Conservation (phyloP, 1,140 invertebrate species). For the Coptotermes formosanus region DNA sequence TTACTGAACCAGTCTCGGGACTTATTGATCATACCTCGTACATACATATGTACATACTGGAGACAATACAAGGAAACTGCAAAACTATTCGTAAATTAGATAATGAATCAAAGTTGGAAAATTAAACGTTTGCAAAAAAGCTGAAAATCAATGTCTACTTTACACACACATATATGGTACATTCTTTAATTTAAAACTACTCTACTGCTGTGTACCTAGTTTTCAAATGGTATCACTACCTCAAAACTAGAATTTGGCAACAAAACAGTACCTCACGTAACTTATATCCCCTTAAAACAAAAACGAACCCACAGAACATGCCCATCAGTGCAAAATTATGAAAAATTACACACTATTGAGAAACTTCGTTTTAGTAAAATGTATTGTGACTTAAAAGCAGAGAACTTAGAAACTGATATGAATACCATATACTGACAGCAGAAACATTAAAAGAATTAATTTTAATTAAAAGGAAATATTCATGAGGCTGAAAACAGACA, state of each 20-base stretch:
- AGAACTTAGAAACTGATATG: not conserved
- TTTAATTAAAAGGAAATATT: slow-evolving; percentile 12
- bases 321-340: not conserved
- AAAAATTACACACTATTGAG: not conserved
- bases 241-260: too few species aligned
- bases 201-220: not conserved
- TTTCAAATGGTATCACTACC: not conserved
- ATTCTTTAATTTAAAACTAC: not conserved
- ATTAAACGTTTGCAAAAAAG: not conserved
- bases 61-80: slow-evolving; percentile 4
- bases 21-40: too few species aligned
- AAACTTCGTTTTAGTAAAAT: not conserved
- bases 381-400: not conserved
- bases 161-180: not conserved
- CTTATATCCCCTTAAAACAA: not conserved
- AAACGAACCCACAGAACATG: not conserved
- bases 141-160: not conserved
- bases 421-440: not conserved
- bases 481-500: not conserved
- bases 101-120: not conserved
- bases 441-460: not conserved
- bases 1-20: too few species aligned
- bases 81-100: not conserved
- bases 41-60: not conserved
- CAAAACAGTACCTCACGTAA: not conserved